Evolutionary conservation across 2,113 vertebrate genomes (phyloP).

Genomic region (Scolopax mira): DNA sequence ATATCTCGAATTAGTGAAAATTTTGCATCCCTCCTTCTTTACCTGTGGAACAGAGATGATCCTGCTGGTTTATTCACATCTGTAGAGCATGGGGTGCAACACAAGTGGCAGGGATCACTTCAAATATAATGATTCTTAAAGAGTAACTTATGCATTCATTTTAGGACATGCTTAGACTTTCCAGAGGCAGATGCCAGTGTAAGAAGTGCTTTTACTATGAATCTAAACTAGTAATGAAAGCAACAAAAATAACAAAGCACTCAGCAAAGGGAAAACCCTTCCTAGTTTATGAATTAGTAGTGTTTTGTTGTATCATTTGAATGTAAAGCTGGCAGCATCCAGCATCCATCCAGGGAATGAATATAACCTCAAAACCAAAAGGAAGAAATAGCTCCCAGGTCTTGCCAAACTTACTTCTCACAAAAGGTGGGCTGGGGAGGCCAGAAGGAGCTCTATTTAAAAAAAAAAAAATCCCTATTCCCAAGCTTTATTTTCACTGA

Average conservation of each 20-base stretch:
- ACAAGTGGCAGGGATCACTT: background rate
- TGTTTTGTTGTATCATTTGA: background rate
- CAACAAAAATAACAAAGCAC: background rate
- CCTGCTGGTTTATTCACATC: background rate
- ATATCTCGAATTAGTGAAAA: background rate
- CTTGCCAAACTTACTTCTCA: background rate
- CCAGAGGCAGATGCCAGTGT: background rate
- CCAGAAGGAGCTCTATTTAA: background rate
- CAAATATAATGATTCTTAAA: background rate
- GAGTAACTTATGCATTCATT: background rate
- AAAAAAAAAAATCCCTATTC: background rate
- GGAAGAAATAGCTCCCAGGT: background rate
- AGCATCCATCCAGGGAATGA: too few relatives aligned
- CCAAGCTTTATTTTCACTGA: background rate
- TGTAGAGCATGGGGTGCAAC: background rate
- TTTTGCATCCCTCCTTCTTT: background rate
- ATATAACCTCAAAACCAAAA: background rate
- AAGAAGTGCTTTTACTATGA: background rate
- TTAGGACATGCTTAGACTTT: background rate
- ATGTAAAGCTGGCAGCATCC: background rate
- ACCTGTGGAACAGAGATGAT: background rate
- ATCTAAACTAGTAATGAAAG: background rate
- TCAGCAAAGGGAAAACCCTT: background rate
- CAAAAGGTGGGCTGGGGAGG: background rate
- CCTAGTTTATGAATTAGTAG: background rate